Conservation (phyloP, 2,888 invertebrate species). For the Odontomyia ornata region DNA sequence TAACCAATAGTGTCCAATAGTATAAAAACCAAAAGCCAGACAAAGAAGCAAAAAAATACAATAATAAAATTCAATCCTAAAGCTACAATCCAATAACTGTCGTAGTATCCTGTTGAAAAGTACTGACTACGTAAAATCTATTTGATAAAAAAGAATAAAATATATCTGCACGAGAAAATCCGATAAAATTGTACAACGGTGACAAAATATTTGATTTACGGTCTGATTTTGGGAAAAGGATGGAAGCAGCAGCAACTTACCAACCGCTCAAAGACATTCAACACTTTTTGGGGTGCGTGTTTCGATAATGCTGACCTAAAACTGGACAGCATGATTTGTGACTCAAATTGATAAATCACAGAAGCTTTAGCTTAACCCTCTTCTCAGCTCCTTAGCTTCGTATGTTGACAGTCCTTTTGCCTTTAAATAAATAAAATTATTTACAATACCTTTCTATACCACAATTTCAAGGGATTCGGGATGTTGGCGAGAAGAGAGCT, state of each 20-base stretch:
- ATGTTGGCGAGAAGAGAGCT: background rate
- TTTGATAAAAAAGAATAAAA: slow-evolving; percentile 39
- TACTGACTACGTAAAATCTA: slow-evolving; percentile 27
- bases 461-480: background rate
- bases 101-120: slow-evolving; percentile 22
- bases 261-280: slow-evolving; percentile 38
- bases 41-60: background rate
- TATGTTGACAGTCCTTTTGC: slow-evolving; percentile 20
- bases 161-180: slow-evolving; percentile 31
- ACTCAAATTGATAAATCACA: slow-evolving; percentile 43
- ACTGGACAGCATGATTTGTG: slow-evolving; percentile 44
- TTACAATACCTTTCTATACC: slow-evolving; percentile 21
- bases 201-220: slow-evolving; percentile 45
- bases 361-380: slow-evolving; percentile 27
- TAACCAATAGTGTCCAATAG: background rate
- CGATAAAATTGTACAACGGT: slow-evolving; percentile 42
- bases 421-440: slow-evolving; percentile 40
- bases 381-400: slow-evolving; percentile 5
- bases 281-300: slow-evolving; percentile 29
- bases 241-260: background rate
- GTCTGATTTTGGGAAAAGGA: slow-evolving; percentile 29
- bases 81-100: slow-evolving; percentile 19
- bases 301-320: slow-evolving; percentile 31
- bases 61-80: slow-evolving; percentile 4
- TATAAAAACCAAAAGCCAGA: background rate